Percentiles rank a stretch among this genome's conserved stretches.
These are phyloP conservation scores for Scomber colias DNA, from an alignment of 2,113 vertebrate genomes.

Conservation along the genomic window DNA sequence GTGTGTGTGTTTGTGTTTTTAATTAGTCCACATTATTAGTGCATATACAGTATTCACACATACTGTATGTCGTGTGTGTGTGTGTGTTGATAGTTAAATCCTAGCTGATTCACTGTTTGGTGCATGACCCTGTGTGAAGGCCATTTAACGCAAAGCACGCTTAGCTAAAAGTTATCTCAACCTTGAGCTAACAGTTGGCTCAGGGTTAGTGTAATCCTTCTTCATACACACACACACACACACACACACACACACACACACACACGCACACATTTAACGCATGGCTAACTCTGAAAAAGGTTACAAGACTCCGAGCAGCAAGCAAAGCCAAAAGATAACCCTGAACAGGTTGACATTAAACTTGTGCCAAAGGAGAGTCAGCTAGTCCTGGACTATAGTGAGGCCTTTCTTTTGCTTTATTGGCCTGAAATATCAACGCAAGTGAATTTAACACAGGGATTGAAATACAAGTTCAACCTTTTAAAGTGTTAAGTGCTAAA, in stretches of 20 bases:
- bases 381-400: neutral
- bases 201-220: slow-evolving; percentile 4
- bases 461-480: neutral
- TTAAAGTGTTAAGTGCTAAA: neutral
- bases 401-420: neutral
- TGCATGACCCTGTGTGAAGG: neutral
- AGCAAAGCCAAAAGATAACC: neutral
- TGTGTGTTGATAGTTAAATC: slow-evolving; percentile 1
- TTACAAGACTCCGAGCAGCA: neutral
- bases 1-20: slow-evolving; percentile 28
- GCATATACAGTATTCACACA: neutral
- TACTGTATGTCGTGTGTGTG: neutral
- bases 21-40: neutral
- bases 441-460: neutral
- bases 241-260: neutral
- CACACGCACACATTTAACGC: slow-evolving; percentile 6
- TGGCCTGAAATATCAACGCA: neutral
- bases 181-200: slow-evolving; percentile 9
- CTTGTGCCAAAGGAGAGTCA: neutral
- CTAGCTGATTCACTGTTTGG: neutral
- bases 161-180: slow-evolving; percentile 14
- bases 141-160: neutral
- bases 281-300: neutral
- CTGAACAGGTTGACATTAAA: neutral
- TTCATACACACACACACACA: slow-evolving; percentile 7